Evolutionary conservation across 2,113 vertebrate species (phyloP), one percentile per base, ranked within the genome.

Genomic region (Neodon shergylaensis): DNA sequence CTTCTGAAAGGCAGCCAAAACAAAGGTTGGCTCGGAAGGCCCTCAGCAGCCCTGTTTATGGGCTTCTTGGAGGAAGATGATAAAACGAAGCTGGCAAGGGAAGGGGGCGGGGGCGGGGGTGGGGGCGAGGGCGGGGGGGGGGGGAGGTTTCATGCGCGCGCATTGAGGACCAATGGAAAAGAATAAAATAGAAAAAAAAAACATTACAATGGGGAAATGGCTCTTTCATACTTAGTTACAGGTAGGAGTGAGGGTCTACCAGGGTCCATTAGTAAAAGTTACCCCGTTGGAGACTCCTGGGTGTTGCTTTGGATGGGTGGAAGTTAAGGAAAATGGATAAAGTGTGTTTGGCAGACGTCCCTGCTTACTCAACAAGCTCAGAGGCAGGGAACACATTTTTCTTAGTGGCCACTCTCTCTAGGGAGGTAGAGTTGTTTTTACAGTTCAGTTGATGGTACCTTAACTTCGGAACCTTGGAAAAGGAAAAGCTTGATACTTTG

Each of bases 1-100:
- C 47, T 94, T 95, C 96, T 98, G 97, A 97, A 97, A 95, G 78
- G 88, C 94, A 95, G 96, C 97, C 97, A 97, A 97, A 94, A 94
- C 90, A 97, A 96, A 95, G 94, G 39, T 96, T 96, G 95, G 91
- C 95, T 97, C 73, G 0, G 91, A 94, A 84, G 95, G 96, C 85
- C 94, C 66, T 96, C 47, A 65, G 77, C 47, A 78, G 82, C 44
- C 77, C 91, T 96, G 95, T 96, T 97, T 93, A 91, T 70, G 87
- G 92, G 90, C 49, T 83, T 93, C 92, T 96, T 93, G 94, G 96
- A 95, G 92, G 92, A 96, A 96, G 92, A 84, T 42, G 90, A 95
- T 94, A 97, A 96, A 88, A 74, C 31, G 58, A 91, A 88, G 63
- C 73, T 96, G 94, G 95, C 82, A 91, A 86, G 72, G 73, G n/a